phyloP scores from a whole-genome alignment of 1,140 invertebrate species.

The Olivierus martensii region DNA sequence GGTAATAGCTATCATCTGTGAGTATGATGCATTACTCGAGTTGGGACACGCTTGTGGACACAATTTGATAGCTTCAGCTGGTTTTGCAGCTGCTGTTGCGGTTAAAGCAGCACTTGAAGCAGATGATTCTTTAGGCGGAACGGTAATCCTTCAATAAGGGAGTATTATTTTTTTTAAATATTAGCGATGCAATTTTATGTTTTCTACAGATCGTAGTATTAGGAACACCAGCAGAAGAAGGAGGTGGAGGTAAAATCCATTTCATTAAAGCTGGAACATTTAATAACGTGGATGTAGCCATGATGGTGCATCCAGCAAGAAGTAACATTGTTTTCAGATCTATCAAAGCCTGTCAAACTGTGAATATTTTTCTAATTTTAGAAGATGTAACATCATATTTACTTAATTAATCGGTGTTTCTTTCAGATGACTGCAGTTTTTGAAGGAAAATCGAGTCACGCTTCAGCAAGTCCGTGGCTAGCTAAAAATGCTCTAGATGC shows the following conservation, averaged over 20 bases:
- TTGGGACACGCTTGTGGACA: slow-evolving; percentile 33
- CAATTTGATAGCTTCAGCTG: slow-evolving; percentile 32
- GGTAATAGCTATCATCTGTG: slow-evolving; percentile 28
- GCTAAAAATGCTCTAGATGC: slow-evolving; percentile 25
- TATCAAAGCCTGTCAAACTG: slow-evolving; percentile 15
- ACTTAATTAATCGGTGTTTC: too few relatives aligned
- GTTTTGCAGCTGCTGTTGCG: slow-evolving; percentile 26
- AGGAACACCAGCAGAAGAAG: slow-evolving; percentile 31
- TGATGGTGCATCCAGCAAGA: slow-evolving; percentile 29
- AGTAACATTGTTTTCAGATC: slow-evolving; percentile 11
- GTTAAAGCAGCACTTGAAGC: slow-evolving; percentile 26
- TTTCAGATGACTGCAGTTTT: slow-evolving; percentile 20
- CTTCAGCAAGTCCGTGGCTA: slow-evolving; percentile 23
- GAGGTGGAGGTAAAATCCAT: slow-evolving; percentile 28
- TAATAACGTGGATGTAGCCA: slow-evolving; percentile 26
- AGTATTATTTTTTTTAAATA: background rate
- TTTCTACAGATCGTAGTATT: slow-evolving; percentile 26
- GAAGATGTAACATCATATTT: too few relatives aligned
- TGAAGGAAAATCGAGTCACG: slow-evolving; percentile 21
- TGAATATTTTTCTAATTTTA: too few relatives aligned
- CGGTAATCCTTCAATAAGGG: background rate
- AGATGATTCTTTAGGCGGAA: slow-evolving; percentile 7
- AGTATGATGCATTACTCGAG: slow-evolving; percentile 32
- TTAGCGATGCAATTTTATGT: background rate
- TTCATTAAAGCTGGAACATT: slow-evolving; percentile 27